phyloP scores from a whole-genome alignment of 2,888 invertebrate genomes.

The Apodemia hepburni region DNA sequence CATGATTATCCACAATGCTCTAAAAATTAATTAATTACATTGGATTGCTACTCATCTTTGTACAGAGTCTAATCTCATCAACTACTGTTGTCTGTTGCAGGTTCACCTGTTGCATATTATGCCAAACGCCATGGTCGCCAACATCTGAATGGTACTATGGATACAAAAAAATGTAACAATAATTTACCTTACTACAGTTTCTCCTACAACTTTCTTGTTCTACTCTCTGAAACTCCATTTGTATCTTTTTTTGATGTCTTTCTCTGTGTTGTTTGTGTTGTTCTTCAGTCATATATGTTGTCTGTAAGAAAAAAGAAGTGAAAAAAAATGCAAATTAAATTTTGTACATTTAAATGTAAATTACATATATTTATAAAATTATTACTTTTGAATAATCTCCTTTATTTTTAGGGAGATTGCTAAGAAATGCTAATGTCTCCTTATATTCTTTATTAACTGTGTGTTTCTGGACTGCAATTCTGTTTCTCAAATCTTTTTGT shows the following conservation, averaged over 20 bases:
- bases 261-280: slow-evolving; percentile 51
- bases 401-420: slow-evolving; percentile 55
- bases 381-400: slow-evolving; percentile 51
- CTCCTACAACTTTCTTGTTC: slow-evolving; percentile 54
- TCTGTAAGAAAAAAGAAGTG: slow-evolving; percentile 51
- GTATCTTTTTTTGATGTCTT: slow-evolving; percentile 53
- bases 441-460: slow-evolving; percentile 76
- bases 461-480: slow-evolving; percentile 81
- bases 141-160: not conserved
- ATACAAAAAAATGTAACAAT: not conserved
- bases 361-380: slow-evolving; percentile 24
- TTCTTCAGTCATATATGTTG: slow-evolving; percentile 55
- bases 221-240: slow-evolving; percentile 60
- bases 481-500: slow-evolving; percentile 50
- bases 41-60: too few species aligned
- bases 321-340: not conserved
- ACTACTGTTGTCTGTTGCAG: too few species aligned
- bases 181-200: slow-evolving; percentile 43
- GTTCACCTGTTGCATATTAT: too few species aligned
- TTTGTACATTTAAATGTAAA: not conserved
- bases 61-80: too few species aligned
- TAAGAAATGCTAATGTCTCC: slow-evolving; percentile 65
- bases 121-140: too few species aligned
- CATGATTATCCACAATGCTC: too few species aligned
- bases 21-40: too few species aligned